Evolutionary conservation across 2,888 invertebrate species (phyloP).

Genomic region (Leucophenga maculata): DNA sequence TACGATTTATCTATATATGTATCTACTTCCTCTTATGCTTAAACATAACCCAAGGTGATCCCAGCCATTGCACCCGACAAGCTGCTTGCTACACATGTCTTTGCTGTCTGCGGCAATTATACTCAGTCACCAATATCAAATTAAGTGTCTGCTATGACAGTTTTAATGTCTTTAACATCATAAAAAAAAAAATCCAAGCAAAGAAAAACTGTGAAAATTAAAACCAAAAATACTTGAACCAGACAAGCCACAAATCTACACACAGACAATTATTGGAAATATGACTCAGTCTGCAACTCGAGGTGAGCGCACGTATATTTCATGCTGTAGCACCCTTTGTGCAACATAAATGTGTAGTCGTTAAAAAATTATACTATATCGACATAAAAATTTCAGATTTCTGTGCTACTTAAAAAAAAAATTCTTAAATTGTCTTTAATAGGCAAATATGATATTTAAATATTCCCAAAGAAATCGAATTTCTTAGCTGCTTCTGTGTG

Average conservation of each 20-base stretch:
- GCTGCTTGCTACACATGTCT: constrained; percentile 41
- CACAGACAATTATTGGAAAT: constrained; percentile 17
- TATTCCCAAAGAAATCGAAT: not conserved
- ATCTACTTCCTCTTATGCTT: no score
- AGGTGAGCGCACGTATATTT: not conserved
- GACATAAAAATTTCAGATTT: not conserved
- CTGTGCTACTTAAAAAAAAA: not conserved
- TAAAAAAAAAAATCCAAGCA: constrained; percentile 42
- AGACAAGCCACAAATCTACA: not conserved
- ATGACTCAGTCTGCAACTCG: constrained; percentile 6
- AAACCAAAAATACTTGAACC: not conserved
- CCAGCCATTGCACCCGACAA: no score
- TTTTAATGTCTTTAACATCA: constrained; percentile 61
- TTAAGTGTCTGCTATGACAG: constrained; percentile 65
- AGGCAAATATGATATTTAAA: constrained; percentile 22
- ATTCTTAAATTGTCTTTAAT: not conserved
- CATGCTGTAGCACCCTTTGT: not conserved
- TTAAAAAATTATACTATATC: no score
- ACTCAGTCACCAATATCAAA: constrained; percentile 57
- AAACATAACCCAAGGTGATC: no score
- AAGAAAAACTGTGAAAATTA: not conserved
- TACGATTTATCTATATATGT: no score
- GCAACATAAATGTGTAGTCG: not conserved
- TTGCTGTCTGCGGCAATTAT: constrained; percentile 57
- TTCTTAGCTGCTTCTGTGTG: not conserved